Conservation (phyloP, 2,888 invertebrate species). For the Diloba caeruleocephala region DNA sequence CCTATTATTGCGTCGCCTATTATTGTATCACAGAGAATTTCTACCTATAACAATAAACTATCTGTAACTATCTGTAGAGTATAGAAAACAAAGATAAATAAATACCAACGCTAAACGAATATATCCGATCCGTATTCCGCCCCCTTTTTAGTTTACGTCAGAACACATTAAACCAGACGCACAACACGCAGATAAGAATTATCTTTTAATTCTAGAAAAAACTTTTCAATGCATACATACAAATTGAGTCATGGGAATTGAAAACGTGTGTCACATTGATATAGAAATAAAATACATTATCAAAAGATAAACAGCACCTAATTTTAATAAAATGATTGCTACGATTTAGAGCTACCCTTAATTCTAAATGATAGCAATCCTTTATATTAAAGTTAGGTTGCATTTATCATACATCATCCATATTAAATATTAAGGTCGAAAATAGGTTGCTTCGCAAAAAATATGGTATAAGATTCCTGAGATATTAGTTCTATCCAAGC, state of each 20-base stretch:
- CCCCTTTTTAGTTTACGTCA: slow-evolving; percentile 42
- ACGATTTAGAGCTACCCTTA: too few species aligned
- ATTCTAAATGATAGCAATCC: too few species aligned
- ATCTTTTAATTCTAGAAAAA: slow-evolving; percentile 30
- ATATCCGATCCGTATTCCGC: slow-evolving; percentile 40
- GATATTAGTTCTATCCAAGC: slow-evolving; percentile 20
- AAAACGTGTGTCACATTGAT: too few species aligned
- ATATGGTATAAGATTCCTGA: not conserved
- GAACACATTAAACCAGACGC: slow-evolving; percentile 37
- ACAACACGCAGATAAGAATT: slow-evolving; percentile 37
- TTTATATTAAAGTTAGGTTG: too few species aligned
- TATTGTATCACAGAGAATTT: slow-evolving; percentile 34
- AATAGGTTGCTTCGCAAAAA: not conserved
- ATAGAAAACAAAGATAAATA: slow-evolving; percentile 23
- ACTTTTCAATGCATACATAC: slow-evolving; percentile 1
- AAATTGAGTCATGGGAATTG: slow-evolving; percentile 1
- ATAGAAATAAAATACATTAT: too few species aligned
- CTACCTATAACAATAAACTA: too few species aligned
- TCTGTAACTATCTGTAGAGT: slow-evolving; percentile 8
- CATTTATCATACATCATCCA: too few species aligned
- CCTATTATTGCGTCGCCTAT: slow-evolving; percentile 32
- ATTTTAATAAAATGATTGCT: too few species aligned
- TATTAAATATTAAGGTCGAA: too few species aligned
- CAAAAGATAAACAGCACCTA: too few species aligned
- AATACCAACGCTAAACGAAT: slow-evolving; percentile 3